Percentiles rank a stretch among this genome's conserved stretches.
Evolutionary conservation across 2,113 vertebrate species (phyloP).

Genomic region (Xenus cinereus): DNA sequence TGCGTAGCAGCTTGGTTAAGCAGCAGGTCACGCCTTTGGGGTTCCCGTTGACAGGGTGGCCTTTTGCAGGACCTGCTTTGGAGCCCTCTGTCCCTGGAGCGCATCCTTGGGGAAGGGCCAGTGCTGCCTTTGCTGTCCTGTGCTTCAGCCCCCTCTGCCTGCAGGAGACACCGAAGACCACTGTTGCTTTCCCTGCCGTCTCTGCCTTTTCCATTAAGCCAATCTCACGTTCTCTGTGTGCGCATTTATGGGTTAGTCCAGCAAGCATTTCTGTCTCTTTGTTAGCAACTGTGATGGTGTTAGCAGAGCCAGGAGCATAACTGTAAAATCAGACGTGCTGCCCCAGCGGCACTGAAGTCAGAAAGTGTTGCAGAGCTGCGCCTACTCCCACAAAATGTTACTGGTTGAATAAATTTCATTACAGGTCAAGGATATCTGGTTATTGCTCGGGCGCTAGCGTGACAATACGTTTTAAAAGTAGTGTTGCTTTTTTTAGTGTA

Average conservation of each 20-base stretch:
- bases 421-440: neutral
- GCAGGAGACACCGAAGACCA: fast-evolving
- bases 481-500: neutral
- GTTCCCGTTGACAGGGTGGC: fast-evolving
- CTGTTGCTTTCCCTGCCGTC: neutral
- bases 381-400: neutral
- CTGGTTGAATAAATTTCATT: neutral
- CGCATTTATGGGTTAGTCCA: fast-evolving
- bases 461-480: neutral
- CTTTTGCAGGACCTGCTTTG: neutral
- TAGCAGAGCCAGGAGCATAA: neutral
- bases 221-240: fast-evolving
- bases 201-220: neutral
- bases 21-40: neutral
- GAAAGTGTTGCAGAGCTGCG: neutral
- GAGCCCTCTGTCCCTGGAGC: fast-evolving
- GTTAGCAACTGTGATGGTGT: neutral
- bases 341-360: neutral
- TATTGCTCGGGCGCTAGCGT: neutral
- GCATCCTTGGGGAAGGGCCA: fast-evolving
- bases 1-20: neutral
- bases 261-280: neutral
- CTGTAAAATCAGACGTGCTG: neutral
- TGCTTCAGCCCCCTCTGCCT: neutral
- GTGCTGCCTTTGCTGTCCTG: neutral